Evolutionary conservation across 2,888 invertebrate genomes (phyloP), one percentile per base, ranked within the genome.

Genomic region (Axea sp.): DNA sequence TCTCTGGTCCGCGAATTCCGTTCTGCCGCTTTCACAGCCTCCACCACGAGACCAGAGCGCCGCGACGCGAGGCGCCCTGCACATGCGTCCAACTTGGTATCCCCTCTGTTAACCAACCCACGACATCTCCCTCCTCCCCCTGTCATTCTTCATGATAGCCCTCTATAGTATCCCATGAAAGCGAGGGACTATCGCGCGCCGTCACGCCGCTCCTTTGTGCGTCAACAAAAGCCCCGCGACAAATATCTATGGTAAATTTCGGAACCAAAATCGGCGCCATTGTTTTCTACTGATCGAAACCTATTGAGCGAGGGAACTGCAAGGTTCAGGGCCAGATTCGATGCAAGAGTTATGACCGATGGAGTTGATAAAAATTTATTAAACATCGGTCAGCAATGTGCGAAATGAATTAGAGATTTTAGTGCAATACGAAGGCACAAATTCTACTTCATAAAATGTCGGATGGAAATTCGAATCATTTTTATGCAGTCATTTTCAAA

Each of bases 1-100:
- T 86, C 86, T 86, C 84, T 71, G 78, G 72, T 85, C 84, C 85
- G 87, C 86, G 84, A 84, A 85, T 84, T 85, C 82, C 81, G 83
- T 80, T 72, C 81, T 81, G 83, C 82, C 80, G 84, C 81, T 83
- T 84, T 81, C 84, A 81, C 85, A 85, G 86, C 86, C 86, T 85
- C 86, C 86, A 82, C 73, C 80, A 80, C 75, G 81, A 82, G 81
- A 83, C 82, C 83, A 78, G 79, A 84, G 85, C 85, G 85, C 82
- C 83, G 85, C 85, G 85, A 83, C 84, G 84, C 84, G 82, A 82
- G 80, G 81, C 84, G 83, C 83, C 86, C 86, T 86, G 87, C 87
- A 87, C 87, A 87, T 86, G 87, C 87, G 87, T 87, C 85, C 78
- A 84, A 81, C 83, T 81, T 80, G 79, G 72, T 76, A 75, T 64